Evolutionary conservation across 2,888 invertebrate genomes (phyloP).

Genomic region (Danaus chrysippus): DNA sequence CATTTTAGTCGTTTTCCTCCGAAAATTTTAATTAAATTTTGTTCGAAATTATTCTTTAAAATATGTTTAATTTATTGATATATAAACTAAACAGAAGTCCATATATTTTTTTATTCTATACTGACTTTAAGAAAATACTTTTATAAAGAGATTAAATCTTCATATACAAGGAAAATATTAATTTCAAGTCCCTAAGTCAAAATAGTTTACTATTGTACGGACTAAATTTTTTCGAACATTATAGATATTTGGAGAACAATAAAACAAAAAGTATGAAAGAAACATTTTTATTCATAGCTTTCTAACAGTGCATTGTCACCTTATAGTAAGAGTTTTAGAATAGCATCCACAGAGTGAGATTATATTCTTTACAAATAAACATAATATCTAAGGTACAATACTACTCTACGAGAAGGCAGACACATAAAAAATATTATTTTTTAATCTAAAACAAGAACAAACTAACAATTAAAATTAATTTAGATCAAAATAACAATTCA

Average conservation of each 20-base stretch:
- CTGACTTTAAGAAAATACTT: too few relatives aligned
- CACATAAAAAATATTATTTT: conserved; percentile 33
- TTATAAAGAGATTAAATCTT: too few relatives aligned
- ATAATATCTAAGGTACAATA: conserved; percentile 26
- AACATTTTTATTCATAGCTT: conserved; percentile 69
- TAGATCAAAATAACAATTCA: not conserved
- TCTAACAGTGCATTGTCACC: conserved; percentile 74
- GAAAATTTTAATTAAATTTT: too few relatives aligned
- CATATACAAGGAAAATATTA: too few relatives aligned
- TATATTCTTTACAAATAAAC: conserved; percentile 34
- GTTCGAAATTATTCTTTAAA: too few relatives aligned
- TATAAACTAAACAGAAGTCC: too few relatives aligned
- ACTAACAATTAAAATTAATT: not conserved
- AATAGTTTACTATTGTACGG: too few relatives aligned
- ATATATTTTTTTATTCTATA: too few relatives aligned
- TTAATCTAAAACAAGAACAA: conserved; percentile 1
- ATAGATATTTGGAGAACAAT: conserved; percentile 29
- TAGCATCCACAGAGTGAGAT: conserved; percentile 60
- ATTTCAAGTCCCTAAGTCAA: too few relatives aligned
- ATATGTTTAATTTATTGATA: too few relatives aligned
- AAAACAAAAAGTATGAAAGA: conserved; percentile 59
- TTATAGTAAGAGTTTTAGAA: conserved; percentile 43
- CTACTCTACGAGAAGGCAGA: conserved; percentile 57
- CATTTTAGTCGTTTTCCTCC: too few relatives aligned
- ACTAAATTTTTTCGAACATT: too few relatives aligned